Conservation (phyloP, 2,888 invertebrate species). For the Iselma pallidipennis region DNA sequence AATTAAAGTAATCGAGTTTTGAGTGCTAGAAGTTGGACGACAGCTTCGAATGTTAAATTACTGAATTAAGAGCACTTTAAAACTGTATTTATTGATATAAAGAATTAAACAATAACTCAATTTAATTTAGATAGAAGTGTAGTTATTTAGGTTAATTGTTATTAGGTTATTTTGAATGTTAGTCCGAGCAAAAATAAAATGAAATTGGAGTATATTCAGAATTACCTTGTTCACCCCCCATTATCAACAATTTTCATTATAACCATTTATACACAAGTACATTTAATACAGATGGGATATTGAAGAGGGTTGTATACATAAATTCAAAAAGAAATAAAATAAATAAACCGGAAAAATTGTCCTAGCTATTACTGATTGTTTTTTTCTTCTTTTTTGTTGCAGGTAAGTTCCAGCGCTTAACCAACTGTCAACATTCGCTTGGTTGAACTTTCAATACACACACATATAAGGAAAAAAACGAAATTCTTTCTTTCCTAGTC, state of each 20-base stretch:
- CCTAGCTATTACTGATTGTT: neutral
- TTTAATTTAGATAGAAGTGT: no score
- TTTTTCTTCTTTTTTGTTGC: neutral
- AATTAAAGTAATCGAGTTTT: neutral
- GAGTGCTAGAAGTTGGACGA: neutral
- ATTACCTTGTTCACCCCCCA: neutral
- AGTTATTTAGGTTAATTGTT: neutral
- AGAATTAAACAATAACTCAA: no score
- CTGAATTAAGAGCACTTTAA: neutral
- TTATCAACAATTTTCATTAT: neutral
- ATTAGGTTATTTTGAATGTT: neutral
- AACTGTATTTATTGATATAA: neutral
- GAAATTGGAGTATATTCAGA: neutral
- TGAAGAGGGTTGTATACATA: neutral
- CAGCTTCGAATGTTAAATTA: neutral
- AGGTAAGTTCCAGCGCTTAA: neutral
- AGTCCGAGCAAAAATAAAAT: neutral
- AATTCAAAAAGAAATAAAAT: neutral
- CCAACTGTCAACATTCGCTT: neutral
- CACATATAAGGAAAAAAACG: neutral
- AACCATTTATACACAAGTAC: no score
- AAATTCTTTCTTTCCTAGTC: conserved; percentile 19
- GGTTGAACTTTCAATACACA: neutral
- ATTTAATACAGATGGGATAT: neutral
- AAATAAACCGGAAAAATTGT: neutral